These are phyloP conservation scores for Gavia stellata DNA, from an alignment of 2,113 vertebrate genomes.

Conservation along the genomic window DNA sequence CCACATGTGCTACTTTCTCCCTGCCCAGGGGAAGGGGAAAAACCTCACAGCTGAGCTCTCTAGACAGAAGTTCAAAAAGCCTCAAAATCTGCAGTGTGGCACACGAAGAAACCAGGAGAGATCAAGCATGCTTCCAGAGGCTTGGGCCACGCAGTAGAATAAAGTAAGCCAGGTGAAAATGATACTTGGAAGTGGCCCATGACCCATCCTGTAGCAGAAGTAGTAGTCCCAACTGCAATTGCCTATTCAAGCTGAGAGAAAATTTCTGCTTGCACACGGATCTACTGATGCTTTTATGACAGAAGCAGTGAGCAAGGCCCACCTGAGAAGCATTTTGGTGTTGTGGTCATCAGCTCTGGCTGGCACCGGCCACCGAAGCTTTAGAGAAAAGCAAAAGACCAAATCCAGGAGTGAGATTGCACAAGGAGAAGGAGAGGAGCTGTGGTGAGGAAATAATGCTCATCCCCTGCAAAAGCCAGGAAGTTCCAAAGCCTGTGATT, in stretches of 20 bases:
- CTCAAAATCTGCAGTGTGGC: background rate
- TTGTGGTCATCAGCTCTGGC: background rate
- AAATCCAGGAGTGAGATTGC: background rate
- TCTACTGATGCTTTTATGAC: background rate
- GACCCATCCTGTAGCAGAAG: background rate
- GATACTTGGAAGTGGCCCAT: background rate
- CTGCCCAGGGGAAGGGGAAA: background rate
- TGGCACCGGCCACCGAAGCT: background rate
- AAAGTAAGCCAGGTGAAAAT: background rate
- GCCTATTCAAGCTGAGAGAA: background rate
- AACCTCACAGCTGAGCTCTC: background rate
- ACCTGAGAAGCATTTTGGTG: background rate
- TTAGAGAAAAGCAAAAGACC: background rate
- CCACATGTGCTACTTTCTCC: background rate
- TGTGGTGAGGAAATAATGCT: constrained; percentile 17
- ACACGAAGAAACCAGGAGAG: background rate
- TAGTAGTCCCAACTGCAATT: background rate
- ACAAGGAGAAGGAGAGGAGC: background rate
- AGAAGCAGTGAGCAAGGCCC: background rate
- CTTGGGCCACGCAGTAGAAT: background rate
- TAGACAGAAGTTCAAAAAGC: background rate
- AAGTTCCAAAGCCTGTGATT: constrained; percentile 52
- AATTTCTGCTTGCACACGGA: background rate
- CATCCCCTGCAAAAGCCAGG: background rate
- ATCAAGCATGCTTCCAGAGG: background rate